Conservation (phyloP, 2,888 invertebrate species). For the Ormyrus labotus region DNA sequence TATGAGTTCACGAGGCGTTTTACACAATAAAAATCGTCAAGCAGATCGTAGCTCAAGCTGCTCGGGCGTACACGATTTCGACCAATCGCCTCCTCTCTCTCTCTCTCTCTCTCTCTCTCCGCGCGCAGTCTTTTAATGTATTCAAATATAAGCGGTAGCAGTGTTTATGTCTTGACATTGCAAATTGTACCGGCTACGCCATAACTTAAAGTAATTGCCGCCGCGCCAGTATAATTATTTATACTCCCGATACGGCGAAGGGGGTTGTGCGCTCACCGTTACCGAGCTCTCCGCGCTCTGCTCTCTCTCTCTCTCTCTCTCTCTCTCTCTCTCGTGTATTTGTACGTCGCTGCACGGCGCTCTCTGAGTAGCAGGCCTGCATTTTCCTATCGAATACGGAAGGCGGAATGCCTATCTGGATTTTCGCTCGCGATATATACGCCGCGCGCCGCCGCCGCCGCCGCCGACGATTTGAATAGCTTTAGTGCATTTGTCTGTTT, state of each 20-base stretch:
- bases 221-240: constrained; percentile 75
- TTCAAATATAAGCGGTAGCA: constrained; percentile 76
- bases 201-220: constrained; percentile 76
- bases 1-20: constrained; percentile 61
- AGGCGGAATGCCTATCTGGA: constrained; percentile 55
- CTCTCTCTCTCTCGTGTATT: neutral
- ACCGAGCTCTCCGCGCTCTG: constrained; percentile 45
- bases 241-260: constrained; percentile 73
- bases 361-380: neutral
- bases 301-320: neutral
- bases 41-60: constrained; percentile 71
- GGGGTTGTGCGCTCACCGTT: constrained; percentile 60
- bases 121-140: constrained; percentile 71
- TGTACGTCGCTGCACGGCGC: constrained; percentile 1
- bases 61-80: constrained; percentile 56
- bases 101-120: too few species aligned
- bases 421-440: constrained; percentile 50
- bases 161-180: constrained; percentile 76
- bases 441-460: neutral
- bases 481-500: constrained; percentile 49
- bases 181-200: constrained; percentile 75
- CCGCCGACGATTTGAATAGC: constrained; percentile 45
- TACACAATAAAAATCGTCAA: constrained; percentile 74
- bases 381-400: constrained; percentile 57
- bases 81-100: too few species aligned